These are phyloP conservation scores for Noctua janthe DNA, from an alignment of 2,888 invertebrate species.

Conservation along the genomic window DNA sequence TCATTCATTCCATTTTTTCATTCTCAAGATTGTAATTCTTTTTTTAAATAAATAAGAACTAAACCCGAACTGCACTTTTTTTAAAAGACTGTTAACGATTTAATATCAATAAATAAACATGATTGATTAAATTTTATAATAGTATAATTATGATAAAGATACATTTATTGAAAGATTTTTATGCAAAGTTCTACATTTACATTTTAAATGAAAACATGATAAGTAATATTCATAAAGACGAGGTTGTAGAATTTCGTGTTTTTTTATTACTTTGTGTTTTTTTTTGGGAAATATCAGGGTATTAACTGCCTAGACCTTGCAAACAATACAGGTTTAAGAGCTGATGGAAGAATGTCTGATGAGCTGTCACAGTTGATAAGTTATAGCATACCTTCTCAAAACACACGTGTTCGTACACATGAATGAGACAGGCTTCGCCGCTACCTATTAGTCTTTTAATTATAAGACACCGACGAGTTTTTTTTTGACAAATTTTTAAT, in stretches of 20 bases:
- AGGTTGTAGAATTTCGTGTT: neutral
- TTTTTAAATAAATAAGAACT: neutral
- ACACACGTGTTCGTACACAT: slow-evolving; percentile 12
- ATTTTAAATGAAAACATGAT: neutral
- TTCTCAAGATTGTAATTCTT: neutral
- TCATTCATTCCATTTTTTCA: too few species aligned
- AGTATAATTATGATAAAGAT: neutral
- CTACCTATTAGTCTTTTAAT: neutral
- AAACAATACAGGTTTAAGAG: slow-evolving; percentile 31
- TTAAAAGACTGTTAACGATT: neutral
- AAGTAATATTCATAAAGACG: neutral
- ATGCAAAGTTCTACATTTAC: neutral
- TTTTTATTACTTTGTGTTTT: neutral
- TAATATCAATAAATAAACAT: neutral
- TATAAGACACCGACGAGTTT: neutral
- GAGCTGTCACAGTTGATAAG: slow-evolving; percentile 24
- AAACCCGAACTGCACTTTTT: neutral
- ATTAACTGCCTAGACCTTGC: neutral
- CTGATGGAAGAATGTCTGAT: slow-evolving; percentile 3
- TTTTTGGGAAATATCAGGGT: neutral
- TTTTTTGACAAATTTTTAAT: neutral
- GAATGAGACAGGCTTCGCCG: neutral
- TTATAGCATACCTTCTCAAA: slow-evolving; percentile 15
- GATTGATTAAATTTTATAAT: slow-evolving; percentile 1
- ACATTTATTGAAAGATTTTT: too few species aligned